Conservation (phyloP, 2,797 vertebrate genomes). For the Chiloscyllium punctatum region DNA sequence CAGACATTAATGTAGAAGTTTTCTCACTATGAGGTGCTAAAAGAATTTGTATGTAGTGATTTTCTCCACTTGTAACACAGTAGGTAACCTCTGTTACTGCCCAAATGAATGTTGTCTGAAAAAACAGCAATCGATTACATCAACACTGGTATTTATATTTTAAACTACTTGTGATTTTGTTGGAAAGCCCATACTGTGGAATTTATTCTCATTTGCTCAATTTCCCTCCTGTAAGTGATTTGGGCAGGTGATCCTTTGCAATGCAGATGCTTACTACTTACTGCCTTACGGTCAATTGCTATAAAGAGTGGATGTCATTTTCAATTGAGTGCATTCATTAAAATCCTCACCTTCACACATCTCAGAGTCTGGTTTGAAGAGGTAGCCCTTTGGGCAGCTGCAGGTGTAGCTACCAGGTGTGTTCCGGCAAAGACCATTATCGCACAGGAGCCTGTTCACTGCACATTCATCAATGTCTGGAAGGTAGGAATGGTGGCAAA, state of each 20-base stretch:
- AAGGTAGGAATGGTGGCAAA: constrained; percentile 16
- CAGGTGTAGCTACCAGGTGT: constrained; percentile 92
- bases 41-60: not conserved
- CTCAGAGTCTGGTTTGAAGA: constrained; percentile 70
- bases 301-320: not conserved
- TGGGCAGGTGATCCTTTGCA: not conserved
- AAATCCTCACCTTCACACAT: constrained; percentile 68
- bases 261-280: not conserved
- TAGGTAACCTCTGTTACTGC: not conserved
- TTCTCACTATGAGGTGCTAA: not conserved
- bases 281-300: not conserved
- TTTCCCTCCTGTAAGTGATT: not conserved
- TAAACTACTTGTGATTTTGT: not conserved
- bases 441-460: constrained; percentile 85
- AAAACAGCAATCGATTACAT: not conserved
- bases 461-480: constrained; percentile 92
- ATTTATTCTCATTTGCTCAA: not conserved
- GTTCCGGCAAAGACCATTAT: constrained; percentile 91
- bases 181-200: not conserved
- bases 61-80: not conserved
- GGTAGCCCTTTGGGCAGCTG: constrained; percentile 73
- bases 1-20: not conserved
- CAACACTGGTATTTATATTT: not conserved
- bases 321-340: not conserved
- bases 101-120: not conserved